Conservation (phyloP, 1,140 invertebrate species). For the Carcinoscorpius rotundicauda region DNA sequence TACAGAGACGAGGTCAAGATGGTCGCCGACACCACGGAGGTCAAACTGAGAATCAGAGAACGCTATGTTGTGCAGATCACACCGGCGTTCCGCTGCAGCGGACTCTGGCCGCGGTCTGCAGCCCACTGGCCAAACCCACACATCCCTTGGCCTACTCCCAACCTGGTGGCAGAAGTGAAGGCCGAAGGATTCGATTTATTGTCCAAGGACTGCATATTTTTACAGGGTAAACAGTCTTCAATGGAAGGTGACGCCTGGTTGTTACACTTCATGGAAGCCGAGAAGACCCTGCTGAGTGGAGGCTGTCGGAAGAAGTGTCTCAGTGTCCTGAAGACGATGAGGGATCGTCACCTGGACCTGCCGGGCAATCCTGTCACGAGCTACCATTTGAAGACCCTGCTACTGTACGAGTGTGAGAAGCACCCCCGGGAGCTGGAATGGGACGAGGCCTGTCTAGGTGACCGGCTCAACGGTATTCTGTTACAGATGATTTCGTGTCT, state of each 20-base stretch:
- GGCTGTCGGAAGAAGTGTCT: constrained; percentile 78
- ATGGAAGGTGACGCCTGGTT: constrained; percentile 99
- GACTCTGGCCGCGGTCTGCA: constrained; percentile 88
- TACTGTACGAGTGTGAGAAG: constrained; percentile 96
- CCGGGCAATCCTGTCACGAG: constrained; percentile 83
- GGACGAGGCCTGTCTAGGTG: constrained; percentile 85
- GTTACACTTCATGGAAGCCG: constrained; percentile 82
- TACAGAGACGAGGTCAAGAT: constrained; percentile 81
- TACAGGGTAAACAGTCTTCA: constrained; percentile 73
- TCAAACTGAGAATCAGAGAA: constrained; percentile 69
- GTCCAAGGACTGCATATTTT: constrained; percentile 68
- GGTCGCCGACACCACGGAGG: constrained; percentile 80
- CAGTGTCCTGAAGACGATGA: constrained; percentile 81
- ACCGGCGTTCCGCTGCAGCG: constrained; percentile 80
- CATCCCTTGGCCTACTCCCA: constrained; percentile 85
- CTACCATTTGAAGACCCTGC: constrained; percentile 87
- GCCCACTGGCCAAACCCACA: constrained; percentile 88
- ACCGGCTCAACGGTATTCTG: constrained; percentile 90
- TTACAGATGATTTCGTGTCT: constrained; percentile 91
- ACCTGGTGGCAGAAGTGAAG: constrained; percentile 88
- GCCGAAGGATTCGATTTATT: constrained; percentile 92
- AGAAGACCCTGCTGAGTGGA: constrained; percentile 75
- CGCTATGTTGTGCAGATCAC: constrained; percentile 74
- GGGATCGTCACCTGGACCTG: constrained; percentile 83
- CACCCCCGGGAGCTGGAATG: constrained; percentile 88